A percentile compares a stretch with the other conserved stretches of the same genome.
Conservation (phyloP, 92 coral and sea anemone species). For the Paramuricea clavata region DNA sequence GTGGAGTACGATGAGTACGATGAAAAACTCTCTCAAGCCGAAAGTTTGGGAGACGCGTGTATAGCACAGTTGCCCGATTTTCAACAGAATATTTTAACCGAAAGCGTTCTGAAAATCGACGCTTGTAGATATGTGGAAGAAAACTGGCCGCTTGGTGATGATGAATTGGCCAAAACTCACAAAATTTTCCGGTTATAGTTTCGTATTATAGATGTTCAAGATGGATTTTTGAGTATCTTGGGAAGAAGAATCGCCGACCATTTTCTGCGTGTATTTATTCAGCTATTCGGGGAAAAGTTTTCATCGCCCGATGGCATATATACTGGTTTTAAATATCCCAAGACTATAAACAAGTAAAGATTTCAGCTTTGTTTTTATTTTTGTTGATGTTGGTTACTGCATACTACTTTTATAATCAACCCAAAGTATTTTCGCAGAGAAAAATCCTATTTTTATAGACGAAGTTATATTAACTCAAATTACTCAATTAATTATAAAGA, state of each 20-base stretch:
- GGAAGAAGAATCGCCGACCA: constrained; percentile 50
- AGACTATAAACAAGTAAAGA: no score
- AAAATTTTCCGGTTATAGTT: constrained; percentile 37
- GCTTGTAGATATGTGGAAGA: constrained; percentile 43
- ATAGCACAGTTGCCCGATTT: constrained; percentile 27
- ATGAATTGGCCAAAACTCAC: constrained; percentile 32
- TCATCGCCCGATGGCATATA: constrained; percentile 43
- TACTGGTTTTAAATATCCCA: constrained; percentile 14
- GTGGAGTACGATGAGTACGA: background rate
- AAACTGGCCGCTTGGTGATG: constrained; percentile 50
- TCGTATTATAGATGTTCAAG: constrained; percentile 54
- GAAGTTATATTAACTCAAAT: background rate
- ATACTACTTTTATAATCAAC: no score
- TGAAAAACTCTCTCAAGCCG: background rate
- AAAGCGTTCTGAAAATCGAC: constrained; percentile 42
- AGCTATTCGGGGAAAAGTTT: no score
- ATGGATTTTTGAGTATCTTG: constrained; percentile 50
- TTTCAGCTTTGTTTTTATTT: no score
- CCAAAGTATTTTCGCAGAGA: no score
- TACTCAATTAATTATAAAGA: background rate
- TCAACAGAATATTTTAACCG: constrained; percentile 35
- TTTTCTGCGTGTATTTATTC: constrained; percentile 50
- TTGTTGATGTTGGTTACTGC: no score
- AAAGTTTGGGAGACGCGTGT: background rate
- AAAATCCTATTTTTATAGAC: background rate